Base-by-base conservation (phyloP, 2,113 vertebrate genomes). In the Terrapene triunguis region DNA sequence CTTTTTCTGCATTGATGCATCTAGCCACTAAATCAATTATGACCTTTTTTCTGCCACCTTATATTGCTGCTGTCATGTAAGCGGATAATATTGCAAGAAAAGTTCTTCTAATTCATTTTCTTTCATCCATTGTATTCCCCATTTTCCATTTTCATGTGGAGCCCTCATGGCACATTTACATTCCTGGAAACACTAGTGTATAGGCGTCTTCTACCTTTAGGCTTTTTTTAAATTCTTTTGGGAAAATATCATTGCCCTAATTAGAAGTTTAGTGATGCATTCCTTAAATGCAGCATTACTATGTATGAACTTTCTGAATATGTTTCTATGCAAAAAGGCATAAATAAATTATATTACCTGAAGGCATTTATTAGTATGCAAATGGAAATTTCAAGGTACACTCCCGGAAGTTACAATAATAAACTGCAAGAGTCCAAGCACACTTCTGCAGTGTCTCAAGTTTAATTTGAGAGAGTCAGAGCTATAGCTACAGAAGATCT, bases 321-420 rank as follows among this genome's bases (percentile, higher is more conserved):
- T 89, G 82, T 97, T 97, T 92, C 65, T 95, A 89, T 96, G 48
- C 85, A 94, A 97, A 90, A 51, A 16, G 48, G 87, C 76, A 89
- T 94, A 97, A 97, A 97, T 95, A 97, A 97, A 90, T 96, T 89
- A 69, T 92, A 93, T 95, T 95, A 96, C 91, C 84, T 90, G 62
- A 87, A 95, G 91, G 59, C 10, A 93, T 97, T 97, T 97, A 78
- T 96, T 97, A 93, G 69, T 42, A 83, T 82, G 85, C 84, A 93
- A 59, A 91, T 47, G 85, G 50, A 97, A 96, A 83, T 95, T 95
- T 97, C 84, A 94, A 50, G 48, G 55, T 51, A 87, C 4, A 50
- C 35, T 93, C 6, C 53, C 92, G 62, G 94, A 78, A 94, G 51
- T 96, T 88, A 89, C 25, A 69, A 57, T 96, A 96, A 97, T 82